Base-by-base conservation (phyloP, 1,140 invertebrate genomes). In the Cotesia typhae region DNA sequence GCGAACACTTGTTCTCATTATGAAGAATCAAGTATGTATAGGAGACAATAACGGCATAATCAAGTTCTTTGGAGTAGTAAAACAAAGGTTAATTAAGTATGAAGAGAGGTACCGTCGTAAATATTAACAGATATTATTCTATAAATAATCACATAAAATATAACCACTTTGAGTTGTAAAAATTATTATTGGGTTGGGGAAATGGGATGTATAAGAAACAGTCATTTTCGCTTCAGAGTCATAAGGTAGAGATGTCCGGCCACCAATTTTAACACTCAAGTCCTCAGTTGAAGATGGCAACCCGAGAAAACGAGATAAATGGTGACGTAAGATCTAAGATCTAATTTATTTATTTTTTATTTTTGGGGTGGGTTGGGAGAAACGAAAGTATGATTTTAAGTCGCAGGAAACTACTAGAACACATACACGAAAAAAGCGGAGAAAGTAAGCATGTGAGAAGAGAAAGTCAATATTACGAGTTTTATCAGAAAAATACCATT, bases 201-300 rank as follows among this genome's bases (percentile, higher is more conserved):
- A 17, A 41, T 17, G 55, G 71, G 67, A 41, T 47, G 53, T 14
- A 17, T 61, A 67, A 70, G 67, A 75, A 70, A 57, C 52, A 63
- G 68, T 72, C 71, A 68, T 77, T 75, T 75, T 74, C 72, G 64
- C 75, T 76, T 76, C 67, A 76, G 75, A 64, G 61, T 71, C 35
- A 66, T 60, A 67, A 55, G 14, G 61, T 51, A 63, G 35, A 37
- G 51, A 28, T 51, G 61, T 37, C 68, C 64, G 63, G 10, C 59
- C 38, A 61, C 12, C 35, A 9, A 17, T 61, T 61, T 38, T 51
- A 36, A 59, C 41, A 17, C 3, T 59, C 36, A 51, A 37, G 14
- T 35, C 36, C 37, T 51, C 52, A 10, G 35, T 67, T 51, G 28
- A 52, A 51, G 41, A 67, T 35, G 66, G 28, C 38, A 36, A 28